Conservation (phyloP, 2,113 vertebrate species). For the Strix aluco region DNA sequence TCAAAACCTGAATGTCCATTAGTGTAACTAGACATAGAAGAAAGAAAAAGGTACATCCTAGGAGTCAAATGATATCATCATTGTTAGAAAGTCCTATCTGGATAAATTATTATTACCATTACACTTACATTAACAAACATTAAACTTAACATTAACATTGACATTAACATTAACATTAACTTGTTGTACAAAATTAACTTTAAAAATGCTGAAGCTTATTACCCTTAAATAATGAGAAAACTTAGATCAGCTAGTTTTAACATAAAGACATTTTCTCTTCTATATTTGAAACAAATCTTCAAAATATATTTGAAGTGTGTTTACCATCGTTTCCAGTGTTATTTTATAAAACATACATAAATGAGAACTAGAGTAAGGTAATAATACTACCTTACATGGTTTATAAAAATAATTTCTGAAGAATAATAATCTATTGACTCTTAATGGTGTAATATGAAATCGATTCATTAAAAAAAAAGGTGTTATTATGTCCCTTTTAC, state of each 20-base stretch:
- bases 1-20: neutral
- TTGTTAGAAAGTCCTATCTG: neutral
- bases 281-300: neutral
- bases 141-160: neutral
- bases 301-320: neutral
- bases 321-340: neutral
- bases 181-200: neutral
- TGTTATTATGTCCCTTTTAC: neutral
- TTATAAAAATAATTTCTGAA: neutral
- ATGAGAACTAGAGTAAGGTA: neutral
- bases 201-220: neutral
- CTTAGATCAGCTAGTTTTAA: neutral
- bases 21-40: neutral
- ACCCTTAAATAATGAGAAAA: neutral
- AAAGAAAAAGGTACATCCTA: neutral
- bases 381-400: accelerated
- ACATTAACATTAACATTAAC: neutral
- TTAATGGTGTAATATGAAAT: neutral
- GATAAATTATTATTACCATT: neutral
- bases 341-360: neutral
- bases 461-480: no score
- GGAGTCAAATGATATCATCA: neutral
- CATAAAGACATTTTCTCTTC: neutral
- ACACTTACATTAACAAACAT: neutral
- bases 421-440: neutral